phyloP scores from a whole-genome alignment of 2,888 invertebrate genomes.

The Agriopis leucophaearia region DNA sequence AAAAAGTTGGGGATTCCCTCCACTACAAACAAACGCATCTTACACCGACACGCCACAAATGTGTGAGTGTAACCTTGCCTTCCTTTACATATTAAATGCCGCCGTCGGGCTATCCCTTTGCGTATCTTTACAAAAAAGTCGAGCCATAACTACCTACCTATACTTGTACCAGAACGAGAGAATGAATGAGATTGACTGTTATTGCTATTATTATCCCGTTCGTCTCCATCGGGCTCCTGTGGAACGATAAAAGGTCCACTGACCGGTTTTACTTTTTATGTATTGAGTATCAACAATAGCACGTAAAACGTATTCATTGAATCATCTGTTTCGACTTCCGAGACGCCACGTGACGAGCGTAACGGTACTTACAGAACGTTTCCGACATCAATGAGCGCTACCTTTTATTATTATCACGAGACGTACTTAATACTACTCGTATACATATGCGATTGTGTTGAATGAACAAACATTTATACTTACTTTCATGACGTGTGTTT shows the following conservation, averaged over 20 bases:
- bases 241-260: conserved; percentile 79
- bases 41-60: conserved; percentile 70
- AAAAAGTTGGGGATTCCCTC: conserved; percentile 87
- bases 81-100: conserved; percentile 86
- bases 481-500: conserved; percentile 27
- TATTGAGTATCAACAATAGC: conserved; percentile 81
- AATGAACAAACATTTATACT: conserved; percentile 28
- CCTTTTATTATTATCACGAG: conserved; percentile 41
- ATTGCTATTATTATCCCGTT: conserved; percentile 82
- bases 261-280: conserved; percentile 84
- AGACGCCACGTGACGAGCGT: conserved; percentile 64
- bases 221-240: conserved; percentile 78
- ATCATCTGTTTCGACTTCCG: conserved; percentile 73
- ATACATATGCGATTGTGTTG: conserved; percentile 30
- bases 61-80: conserved; percentile 85
- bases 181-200: conserved; percentile 84
- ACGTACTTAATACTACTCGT: conserved; percentile 20
- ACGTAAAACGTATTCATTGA: conserved; percentile 81
- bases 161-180: conserved; percentile 81
- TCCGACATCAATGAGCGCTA: conserved; percentile 46
- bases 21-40: conserved; percentile 83
- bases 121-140: conserved; percentile 82
- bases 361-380: conserved; percentile 48
- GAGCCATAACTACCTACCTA: conserved; percentile 69
- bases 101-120: conserved; percentile 85